These are phyloP conservation scores for Cephus cinctus DNA, from an alignment of 1,140 invertebrate species.

Conservation along the genomic window DNA sequence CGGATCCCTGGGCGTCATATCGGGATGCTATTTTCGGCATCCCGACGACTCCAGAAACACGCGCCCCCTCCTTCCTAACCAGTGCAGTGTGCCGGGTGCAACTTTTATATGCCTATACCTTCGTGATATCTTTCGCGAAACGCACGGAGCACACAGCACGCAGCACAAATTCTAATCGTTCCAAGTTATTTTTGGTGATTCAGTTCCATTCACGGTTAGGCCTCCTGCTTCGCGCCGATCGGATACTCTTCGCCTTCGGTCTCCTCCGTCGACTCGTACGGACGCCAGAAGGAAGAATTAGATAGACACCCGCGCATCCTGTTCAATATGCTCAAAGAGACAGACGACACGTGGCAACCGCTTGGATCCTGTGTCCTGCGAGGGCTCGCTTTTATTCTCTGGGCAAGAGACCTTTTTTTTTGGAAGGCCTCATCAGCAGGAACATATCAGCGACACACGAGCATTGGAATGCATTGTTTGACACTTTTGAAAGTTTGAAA, in stretches of 20 bases:
- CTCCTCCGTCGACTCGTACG: neutral
- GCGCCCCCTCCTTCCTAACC: too few species aligned
- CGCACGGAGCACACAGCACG: neutral
- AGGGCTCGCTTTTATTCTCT: too few species aligned
- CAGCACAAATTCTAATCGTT: neutral
- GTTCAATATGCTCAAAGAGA: neutral
- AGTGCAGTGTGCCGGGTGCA: constrained; percentile 56
- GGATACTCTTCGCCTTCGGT: neutral
- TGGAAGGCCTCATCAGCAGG: too few species aligned
- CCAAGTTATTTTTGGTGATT: constrained; percentile 1
- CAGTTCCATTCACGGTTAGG: too few species aligned
- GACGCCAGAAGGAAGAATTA: neutral
- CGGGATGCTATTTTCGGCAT: constrained; percentile 55
- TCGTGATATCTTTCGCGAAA: constrained; percentile 22
- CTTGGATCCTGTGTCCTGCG: too few species aligned
- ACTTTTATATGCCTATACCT: constrained; percentile 33
- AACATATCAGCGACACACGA: too few species aligned
- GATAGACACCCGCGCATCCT: neutral
- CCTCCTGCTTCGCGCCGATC: neutral
- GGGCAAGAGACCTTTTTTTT: too few species aligned
- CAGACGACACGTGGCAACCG: neutral
- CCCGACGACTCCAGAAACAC: too few species aligned
- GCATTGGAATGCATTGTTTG: too few species aligned
- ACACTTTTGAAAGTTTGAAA: too few species aligned
- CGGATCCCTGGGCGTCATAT: constrained; percentile 53